A percentile compares a stretch with the other conserved stretches of the same genome.
phyloP scores from a whole-genome alignment of 2,888 invertebrate genomes.

The Cheilosia vulpina region DNA sequence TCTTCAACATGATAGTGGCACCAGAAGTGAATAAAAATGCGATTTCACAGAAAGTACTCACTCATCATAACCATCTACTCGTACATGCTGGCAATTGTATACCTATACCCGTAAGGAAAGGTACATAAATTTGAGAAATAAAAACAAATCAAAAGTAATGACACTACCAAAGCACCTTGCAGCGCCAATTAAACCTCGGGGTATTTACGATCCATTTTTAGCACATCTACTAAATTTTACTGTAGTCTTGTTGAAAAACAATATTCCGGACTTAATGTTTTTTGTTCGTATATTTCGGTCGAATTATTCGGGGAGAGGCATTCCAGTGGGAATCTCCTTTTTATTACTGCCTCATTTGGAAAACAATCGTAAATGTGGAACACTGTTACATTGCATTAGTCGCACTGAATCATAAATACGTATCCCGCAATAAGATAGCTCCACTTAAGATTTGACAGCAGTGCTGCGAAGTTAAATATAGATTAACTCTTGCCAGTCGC shows the following conservation, averaged over 20 bases:
- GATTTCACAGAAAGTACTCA: constrained; percentile 59
- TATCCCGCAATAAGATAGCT: too few species aligned
- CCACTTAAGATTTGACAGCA: too few species aligned
- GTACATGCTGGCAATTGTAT: too few species aligned
- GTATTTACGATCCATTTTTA: constrained; percentile 45
- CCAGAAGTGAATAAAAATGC: constrained; percentile 64
- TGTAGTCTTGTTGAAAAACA: too few species aligned
- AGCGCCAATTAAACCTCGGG: constrained; percentile 50
- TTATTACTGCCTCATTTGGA: too few species aligned
- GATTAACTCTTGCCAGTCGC: too few species aligned
- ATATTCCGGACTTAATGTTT: too few species aligned
- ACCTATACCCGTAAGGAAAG: background rate
- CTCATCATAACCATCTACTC: constrained; percentile 6
- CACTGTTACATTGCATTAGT: too few species aligned
- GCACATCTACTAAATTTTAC: background rate
- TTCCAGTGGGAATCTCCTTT: too few species aligned
- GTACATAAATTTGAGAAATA: constrained; percentile 12
- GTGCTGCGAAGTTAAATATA: too few species aligned
- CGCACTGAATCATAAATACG: too few species aligned
- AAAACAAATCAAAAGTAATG: constrained; percentile 15
- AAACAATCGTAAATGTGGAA: too few species aligned
- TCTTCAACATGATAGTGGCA: constrained; percentile 43
- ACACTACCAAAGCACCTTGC: constrained; percentile 26
- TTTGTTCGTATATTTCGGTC: background rate
- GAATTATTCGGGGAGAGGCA: background rate